Percentiles rank a stretch among this genome's conserved stretches.
phyloP scores from a whole-genome alignment of 2,797 vertebrate species.

The Sebastolobus altivelis region DNA sequence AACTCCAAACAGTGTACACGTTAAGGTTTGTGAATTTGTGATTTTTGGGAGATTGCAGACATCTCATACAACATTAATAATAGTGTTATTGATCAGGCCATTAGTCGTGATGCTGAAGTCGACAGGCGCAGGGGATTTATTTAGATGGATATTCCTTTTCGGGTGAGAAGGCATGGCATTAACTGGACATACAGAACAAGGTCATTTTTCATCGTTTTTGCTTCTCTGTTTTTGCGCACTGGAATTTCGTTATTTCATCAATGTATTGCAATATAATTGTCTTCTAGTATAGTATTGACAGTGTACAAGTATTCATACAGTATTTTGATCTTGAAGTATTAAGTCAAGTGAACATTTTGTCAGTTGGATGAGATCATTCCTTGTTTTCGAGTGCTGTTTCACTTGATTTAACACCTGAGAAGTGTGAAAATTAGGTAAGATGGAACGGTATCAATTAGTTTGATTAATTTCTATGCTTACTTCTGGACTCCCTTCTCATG shows the following conservation, averaged over 20 bases:
- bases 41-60: not conserved
- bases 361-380: not conserved
- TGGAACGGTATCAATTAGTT: no score
- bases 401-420: not conserved
- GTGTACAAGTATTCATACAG: not conserved
- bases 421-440: not conserved
- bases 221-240: not conserved
- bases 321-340: not conserved
- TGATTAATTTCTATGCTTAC: not conserved
- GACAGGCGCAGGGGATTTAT: slow-evolving; percentile 13
- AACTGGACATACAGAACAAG: not conserved
- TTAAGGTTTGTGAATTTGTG: not conserved
- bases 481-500: not conserved
- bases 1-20: not conserved
- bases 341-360: not conserved
- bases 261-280: not conserved
- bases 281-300: not conserved
- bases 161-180: not conserved
- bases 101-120: not conserved
- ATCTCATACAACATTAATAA: slow-evolving; percentile 15
- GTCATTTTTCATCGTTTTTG: not conserved
- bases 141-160: slow-evolving; percentile 9
- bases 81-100: not conserved
- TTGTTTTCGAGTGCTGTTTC: not conserved
- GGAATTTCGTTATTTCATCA: not conserved